Evolutionary conservation across 2,797 vertebrate species (phyloP).

Genomic region (Rhinophrynus dorsalis): DNA sequence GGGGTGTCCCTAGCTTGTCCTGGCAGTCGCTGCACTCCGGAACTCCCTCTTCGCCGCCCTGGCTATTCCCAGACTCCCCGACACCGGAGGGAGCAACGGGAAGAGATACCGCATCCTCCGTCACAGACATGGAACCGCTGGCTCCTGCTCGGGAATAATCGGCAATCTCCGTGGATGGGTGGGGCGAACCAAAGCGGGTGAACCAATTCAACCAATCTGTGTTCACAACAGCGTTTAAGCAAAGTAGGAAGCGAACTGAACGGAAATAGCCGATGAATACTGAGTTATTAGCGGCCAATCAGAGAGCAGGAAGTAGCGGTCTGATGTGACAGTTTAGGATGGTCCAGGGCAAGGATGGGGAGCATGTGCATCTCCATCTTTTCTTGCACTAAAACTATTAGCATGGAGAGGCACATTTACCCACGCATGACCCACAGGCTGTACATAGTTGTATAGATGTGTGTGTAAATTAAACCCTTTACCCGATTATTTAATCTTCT

Average conservation of each 20-base stretch:
- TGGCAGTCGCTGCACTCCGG: neutral
- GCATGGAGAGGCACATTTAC: no score
- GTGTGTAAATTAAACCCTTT: no score
- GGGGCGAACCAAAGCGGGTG: slow-evolving; percentile 20
- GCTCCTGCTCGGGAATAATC: neutral
- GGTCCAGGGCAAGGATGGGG: no score
- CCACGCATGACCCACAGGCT: no score
- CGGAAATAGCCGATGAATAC: neutral
- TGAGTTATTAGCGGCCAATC: no score
- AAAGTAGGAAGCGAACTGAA: neutral
- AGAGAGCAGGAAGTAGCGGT: no score
- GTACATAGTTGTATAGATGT: no score
- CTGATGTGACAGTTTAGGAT: no score
- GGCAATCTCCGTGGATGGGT: slow-evolving; percentile 57
- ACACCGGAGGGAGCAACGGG: slow-evolving; percentile 6
- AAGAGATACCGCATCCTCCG: neutral
- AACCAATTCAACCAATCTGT: neutral
- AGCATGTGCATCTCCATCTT: no score
- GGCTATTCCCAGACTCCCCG: neutral
- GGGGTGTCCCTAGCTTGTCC: neutral
- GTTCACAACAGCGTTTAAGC: no score
- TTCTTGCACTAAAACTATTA: no score
- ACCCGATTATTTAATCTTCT: no score
- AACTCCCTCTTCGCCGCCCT: neutral
- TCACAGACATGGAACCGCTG: slow-evolving; percentile 53